These are phyloP conservation scores for Cerastis rubricosa DNA, from an alignment of 2,888 invertebrate genomes.

Conservation along the genomic window DNA sequence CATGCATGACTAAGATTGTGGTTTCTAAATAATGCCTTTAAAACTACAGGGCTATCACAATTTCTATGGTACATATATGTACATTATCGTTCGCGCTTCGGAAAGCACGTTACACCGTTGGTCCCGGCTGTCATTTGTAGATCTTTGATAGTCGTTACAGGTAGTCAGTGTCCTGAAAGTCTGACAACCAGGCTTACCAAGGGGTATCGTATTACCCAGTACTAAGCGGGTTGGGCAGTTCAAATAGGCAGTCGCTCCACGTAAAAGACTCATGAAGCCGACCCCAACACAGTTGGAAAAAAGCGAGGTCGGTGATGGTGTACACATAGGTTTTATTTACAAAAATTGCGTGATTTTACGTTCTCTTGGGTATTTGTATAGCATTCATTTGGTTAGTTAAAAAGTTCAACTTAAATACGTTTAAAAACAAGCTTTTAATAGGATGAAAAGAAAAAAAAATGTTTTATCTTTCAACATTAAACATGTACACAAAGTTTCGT, in stretches of 20 bases:
- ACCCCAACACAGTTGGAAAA: background rate
- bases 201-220: background rate
- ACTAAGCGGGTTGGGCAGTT: background rate
- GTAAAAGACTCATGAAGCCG: background rate
- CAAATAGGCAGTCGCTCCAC: background rate
- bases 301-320: background rate
- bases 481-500: too few relatives aligned
- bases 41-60: background rate
- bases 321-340: background rate
- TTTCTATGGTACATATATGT: background rate
- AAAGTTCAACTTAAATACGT: background rate
- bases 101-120: background rate
- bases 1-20: background rate
- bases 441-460: too few relatives aligned
- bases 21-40: conserved; percentile 6
- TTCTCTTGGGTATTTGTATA: conserved; percentile 27
- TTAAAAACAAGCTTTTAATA: background rate
- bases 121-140: background rate
- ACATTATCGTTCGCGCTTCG: background rate
- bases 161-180: background rate
- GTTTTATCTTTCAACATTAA: too few relatives aligned
- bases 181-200: background rate
- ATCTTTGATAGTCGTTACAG: background rate
- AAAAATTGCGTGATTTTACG: conserved; percentile 25
- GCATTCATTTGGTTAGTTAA: conserved; percentile 7